Conservation (phyloP, 37 sponge, comb jelly and placozoan species). For the Eunapius fragilis region DNA sequence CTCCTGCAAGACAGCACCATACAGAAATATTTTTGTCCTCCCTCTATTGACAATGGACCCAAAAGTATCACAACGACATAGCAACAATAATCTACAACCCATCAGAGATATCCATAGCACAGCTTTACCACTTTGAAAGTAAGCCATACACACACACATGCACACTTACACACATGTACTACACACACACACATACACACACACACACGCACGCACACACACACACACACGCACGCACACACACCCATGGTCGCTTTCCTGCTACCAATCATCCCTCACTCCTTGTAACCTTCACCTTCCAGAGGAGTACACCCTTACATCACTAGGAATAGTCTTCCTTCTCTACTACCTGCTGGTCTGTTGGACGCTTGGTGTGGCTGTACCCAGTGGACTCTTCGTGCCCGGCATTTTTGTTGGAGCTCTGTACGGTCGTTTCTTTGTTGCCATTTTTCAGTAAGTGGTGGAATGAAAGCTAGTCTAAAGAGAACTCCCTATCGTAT, state of each 20-base stretch:
- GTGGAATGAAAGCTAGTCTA: no score
- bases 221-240: no score
- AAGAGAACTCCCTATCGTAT: no score
- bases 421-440: constrained; percentile 84
- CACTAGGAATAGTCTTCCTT: constrained; percentile 38
- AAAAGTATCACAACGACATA: background rate
- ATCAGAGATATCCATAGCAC: background rate
- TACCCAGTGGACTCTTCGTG: constrained; percentile 95
- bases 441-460: constrained; percentile 52
- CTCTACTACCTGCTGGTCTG: constrained; percentile 78
- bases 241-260: no score
- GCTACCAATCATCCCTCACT: no score
- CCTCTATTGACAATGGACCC: background rate
- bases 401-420: constrained; percentile 94
- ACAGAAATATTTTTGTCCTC: background rate
- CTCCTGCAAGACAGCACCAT: background rate
- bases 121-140: background rate
- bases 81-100: background rate
- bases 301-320: constrained; percentile 5
- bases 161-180: no score
- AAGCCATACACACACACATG: background rate
- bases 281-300: background rate
- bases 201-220: no score
- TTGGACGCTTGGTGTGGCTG: constrained; percentile 94
- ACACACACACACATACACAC: no score